Evolutionary conservation across 2,888 invertebrate genomes (phyloP).

Genomic region (Idaea biselata): DNA sequence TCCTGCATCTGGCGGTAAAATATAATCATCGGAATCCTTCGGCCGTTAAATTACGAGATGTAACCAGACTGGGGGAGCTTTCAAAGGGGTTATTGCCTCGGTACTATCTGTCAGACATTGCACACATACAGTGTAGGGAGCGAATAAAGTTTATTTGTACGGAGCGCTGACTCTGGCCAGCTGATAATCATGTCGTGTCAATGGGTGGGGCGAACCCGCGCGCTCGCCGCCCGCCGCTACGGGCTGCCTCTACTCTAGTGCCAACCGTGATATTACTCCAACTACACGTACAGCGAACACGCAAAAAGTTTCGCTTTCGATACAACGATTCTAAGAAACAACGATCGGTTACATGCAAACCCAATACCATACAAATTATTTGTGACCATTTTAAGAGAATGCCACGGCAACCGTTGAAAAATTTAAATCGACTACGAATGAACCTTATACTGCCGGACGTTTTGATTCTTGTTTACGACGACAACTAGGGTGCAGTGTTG

Average conservation of each 20-base stretch:
- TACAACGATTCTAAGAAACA: slow-evolving; percentile 33
- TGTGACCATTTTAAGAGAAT: slow-evolving; percentile 44
- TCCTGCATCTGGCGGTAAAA: slow-evolving; percentile 46
- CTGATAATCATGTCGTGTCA: slow-evolving; percentile 70
- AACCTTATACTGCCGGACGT: slow-evolving; percentile 66
- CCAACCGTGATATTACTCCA: slow-evolving; percentile 53
- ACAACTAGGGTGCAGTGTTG: slow-evolving; percentile 51
- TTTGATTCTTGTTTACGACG: slow-evolving; percentile 74
- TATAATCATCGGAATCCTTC: slow-evolving; percentile 65
- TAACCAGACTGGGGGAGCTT: slow-evolving; percentile 66
- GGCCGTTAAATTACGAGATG: slow-evolving; percentile 74
- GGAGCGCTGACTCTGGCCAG: slow-evolving; percentile 57
- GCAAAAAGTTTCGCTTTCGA: slow-evolving; percentile 38
- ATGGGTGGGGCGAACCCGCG: slow-evolving; percentile 68
- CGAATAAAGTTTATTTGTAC: slow-evolving; percentile 79
- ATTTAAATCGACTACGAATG: slow-evolving; percentile 65
- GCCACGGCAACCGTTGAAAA: slow-evolving; percentile 69
- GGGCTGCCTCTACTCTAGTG: slow-evolving; percentile 57
- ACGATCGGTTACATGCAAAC: slow-evolving; percentile 22
- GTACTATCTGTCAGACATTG: slow-evolving; percentile 61
- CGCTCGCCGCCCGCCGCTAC: slow-evolving; percentile 39
- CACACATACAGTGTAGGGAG: slow-evolving; percentile 67
- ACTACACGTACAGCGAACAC: slow-evolving; percentile 40
- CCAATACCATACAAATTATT: slow-evolving; percentile 11
- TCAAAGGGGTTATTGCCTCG: slow-evolving; percentile 77